Percentiles rank a stretch among this genome's conserved stretches.
Evolutionary conservation across 2,797 vertebrate genomes (phyloP).

Genomic region (Macrochelys suwanniensis): DNA sequence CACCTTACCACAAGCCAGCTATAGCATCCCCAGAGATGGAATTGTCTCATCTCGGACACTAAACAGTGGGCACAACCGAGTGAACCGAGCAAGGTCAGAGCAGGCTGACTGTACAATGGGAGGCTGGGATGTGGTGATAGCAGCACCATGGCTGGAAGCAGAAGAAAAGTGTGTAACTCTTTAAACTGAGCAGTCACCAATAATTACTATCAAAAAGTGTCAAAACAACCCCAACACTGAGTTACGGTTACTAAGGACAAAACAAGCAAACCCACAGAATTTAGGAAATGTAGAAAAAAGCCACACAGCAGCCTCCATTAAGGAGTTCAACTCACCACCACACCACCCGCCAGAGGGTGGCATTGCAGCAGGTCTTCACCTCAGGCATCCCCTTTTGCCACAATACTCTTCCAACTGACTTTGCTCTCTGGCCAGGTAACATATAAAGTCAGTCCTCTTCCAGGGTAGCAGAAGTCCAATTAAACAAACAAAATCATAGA

Average conservation of each 20-base stretch:
- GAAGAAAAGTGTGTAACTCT: not conserved
- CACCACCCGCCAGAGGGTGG: not conserved
- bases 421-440: not conserved
- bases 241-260: not conserved
- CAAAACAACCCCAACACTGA: not conserved
- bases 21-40: not conserved
- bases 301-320: not conserved
- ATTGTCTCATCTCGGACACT: not conserved
- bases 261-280: not conserved
- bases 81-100: not conserved
- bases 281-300: not conserved
- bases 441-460: not conserved
- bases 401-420: not conserved
- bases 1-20: rapidly evolving
- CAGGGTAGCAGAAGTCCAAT: not conserved
- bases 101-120: not conserved
- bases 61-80: rapidly evolving
- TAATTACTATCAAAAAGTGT: not conserved
- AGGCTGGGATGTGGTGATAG: not conserved
- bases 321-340: not conserved
- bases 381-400: not conserved
- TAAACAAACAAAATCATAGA: not conserved
- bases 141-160: not conserved
- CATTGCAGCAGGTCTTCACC: not conserved
- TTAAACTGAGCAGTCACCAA: not conserved